Evolutionary conservation across 2,113 vertebrate genomes (phyloP).

Genomic region (Microcebus ravelobensis): DNA sequence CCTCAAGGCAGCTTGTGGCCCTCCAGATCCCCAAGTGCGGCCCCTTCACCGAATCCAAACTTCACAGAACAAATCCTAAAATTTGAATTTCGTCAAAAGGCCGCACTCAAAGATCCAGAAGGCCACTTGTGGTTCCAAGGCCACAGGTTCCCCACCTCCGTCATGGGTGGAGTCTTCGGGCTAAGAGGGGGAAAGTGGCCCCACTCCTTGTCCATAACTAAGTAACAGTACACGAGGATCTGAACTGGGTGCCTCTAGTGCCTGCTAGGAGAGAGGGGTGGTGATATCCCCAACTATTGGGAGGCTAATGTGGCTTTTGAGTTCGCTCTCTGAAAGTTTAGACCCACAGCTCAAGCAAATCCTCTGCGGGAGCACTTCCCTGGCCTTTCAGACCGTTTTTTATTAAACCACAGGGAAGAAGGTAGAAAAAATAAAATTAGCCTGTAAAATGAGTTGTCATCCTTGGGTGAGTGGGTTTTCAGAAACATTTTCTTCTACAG

Average conservation of each 20-base stretch:
- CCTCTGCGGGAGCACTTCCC: neutral
- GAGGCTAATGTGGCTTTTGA: neutral
- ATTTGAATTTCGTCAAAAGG: no score
- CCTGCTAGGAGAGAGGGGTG: neutral
- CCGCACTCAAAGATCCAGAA: no score
- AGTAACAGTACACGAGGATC: neutral
- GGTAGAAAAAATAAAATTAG: neutral
- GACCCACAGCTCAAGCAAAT: neutral
- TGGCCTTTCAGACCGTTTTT: neutral
- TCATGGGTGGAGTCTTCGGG: neutral
- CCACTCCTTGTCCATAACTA: neutral
- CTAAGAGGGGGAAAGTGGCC: neutral
- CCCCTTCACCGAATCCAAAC: no score
- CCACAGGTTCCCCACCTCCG: no score
- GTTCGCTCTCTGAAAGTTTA: neutral
- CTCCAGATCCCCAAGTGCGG: no score
- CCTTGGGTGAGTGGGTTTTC: neutral
- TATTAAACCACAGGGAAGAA: neutral
- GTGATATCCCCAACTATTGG: neutral
- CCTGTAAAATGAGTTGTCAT: neutral
- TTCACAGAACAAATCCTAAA: no score
- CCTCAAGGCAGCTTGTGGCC: no score
- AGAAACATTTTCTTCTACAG: slow-evolving; percentile 4
- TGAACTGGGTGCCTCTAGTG: neutral
- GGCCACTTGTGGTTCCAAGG: no score